Evolutionary conservation across 1,140 invertebrate species (phyloP), one percentile per base, ranked within the genome.

Genomic region (Drosophila seguyi): DNA sequence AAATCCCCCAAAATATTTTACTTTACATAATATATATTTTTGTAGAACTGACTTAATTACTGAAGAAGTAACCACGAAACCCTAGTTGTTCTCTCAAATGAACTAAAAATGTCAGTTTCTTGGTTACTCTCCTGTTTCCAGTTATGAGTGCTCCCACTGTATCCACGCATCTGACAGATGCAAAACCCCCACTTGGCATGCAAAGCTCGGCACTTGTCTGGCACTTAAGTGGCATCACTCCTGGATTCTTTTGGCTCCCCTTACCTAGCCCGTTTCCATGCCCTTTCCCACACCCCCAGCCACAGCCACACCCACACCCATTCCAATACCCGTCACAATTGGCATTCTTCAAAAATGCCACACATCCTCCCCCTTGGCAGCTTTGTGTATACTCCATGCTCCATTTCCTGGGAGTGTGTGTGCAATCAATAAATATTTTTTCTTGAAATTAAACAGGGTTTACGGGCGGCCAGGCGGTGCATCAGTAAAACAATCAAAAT

Each of bases 381-480:
- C 36, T 66, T 36, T 62, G 39, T 29, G 22, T 22, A 20, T 25
- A 7, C 55, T 42, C 55, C 47, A 27, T 59, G 18, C 34, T 55
- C 50, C 62, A 53, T 59, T 58, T 69, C 42, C 59, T 61, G 48
- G 57, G 47, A 41, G 66, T 56, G 48, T 53, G 55, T 41, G 60
- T 48, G 71, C 59, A 82, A 86, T 87, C 80, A 77, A 87, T 87
- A 84, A 84, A 88, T 84, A 88, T 74, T 79, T 58, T 69, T 69
- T 56, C 59, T 73, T 56, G 57, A 76, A 71, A 75, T 82, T 78
- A 71, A 81, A 66, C 81, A 74, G 81, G 44, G 50, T 25, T 52
- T 45, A 56, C 27, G 39, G 56, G 41, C 25, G 47, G 16, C 27
- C 57, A 36, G 25, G 62, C 6, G 22, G 31, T 22, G 27, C 39